phyloP scores from a whole-genome alignment of 2,113 vertebrate genomes.

The Typhlomys cinereus region DNA sequence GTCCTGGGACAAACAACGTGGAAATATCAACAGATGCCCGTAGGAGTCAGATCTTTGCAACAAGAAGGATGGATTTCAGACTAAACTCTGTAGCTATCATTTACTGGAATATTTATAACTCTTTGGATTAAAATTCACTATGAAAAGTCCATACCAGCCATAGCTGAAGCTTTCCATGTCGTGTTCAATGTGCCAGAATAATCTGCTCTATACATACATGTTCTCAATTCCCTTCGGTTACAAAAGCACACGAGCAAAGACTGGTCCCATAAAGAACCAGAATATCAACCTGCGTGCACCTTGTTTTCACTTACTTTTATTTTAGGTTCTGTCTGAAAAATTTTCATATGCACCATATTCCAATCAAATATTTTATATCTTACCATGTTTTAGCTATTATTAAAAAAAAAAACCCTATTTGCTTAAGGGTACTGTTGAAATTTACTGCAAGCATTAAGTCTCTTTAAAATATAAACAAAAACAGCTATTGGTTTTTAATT shows the following conservation, averaged over 20 bases:
- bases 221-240: neutral
- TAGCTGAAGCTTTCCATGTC: neutral
- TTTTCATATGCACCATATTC: neutral
- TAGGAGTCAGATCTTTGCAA: no score
- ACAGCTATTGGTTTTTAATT: slow-evolving; percentile 13
- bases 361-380: neutral
- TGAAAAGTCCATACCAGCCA: neutral
- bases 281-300: neutral
- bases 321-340: neutral
- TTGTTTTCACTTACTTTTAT: neutral
- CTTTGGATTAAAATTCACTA: neutral
- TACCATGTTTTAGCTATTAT: neutral
- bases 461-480: slow-evolving; percentile 20
- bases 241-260: neutral
- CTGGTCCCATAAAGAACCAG: neutral
- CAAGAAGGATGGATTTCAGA: no score
- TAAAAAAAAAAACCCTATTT: neutral
- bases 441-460: neutral
- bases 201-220: neutral
- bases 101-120: neutral
- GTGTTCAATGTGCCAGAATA: slow-evolving; percentile 6
- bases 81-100: no score
- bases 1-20: no score
- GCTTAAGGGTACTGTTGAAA: neutral
- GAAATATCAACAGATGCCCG: no score